Evolutionary conservation across 2,113 vertebrate genomes (phyloP), one percentile per base, ranked within the genome.

Genomic region (Gasterosteus nipponicus): DNA sequence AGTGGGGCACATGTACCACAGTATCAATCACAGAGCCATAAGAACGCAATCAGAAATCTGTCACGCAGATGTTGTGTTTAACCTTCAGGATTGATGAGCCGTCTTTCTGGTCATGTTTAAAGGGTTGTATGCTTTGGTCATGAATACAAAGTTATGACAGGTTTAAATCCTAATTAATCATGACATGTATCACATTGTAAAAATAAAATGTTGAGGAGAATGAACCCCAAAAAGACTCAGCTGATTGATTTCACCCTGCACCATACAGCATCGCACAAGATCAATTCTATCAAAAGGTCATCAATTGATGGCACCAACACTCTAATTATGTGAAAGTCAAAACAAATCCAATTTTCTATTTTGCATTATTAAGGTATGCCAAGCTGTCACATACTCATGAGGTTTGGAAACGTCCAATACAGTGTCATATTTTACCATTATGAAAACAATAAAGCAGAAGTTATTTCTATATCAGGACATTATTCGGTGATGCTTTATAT

Each of bases 331-430:
- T 77, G 58, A 77, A 83, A 86, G 81, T 85, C 80, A 82, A 86
- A 75, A 83, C 86, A 88, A 85, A 88, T 91, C 82, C 73, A 84
- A 86, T 90, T 90, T 81, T 29, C 59, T 83, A 19, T 66, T 83
- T 69, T 89, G 64, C 87, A 89, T 90, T 86, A 87, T 83, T 87
- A 74, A 86, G 82, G 69, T 80, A 79, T 47, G 62, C 7, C 0
- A 42, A 67, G 38, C 4, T 22, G 2, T 53, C 57, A 64, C 16
- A 0, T 22, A 31, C 2, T 0, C 7, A 54, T 22, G 5, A n/a
- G 3, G 15, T 38, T 38, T 38, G 35, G 35, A 38, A 7, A 61
- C 29, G n/a, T 76, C 10, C 31, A 73, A 54, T 41, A 44, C 7
- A 41, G 8, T 10, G n/a, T 64, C 14, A 31, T 38, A 51, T 66